A percentile compares a stretch with the other conserved stretches of the same genome.
Evolutionary conservation across 2,797 vertebrate genomes (phyloP).

Genomic region (Myotis myotis): DNA sequence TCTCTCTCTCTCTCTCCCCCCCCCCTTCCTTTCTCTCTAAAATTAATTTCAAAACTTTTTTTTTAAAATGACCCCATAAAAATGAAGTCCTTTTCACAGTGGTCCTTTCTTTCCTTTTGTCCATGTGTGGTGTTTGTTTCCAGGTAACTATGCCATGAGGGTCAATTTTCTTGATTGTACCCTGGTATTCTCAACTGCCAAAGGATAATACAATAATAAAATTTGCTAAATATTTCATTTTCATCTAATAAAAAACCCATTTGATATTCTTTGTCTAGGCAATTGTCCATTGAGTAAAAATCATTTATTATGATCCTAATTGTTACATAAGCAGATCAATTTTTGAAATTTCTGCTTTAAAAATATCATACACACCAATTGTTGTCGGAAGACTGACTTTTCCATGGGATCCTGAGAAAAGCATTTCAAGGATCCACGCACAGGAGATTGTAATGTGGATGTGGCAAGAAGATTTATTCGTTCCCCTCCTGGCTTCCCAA

Average conservation of each 20-base stretch:
- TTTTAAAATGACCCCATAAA: background rate
- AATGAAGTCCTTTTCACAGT: background rate
- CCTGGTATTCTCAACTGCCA: background rate
- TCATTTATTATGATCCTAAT: background rate
- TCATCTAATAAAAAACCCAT: background rate
- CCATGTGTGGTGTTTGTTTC: background rate
- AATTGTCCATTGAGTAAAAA: conserved; percentile 40
- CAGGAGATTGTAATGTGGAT: background rate
- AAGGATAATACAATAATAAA: conserved; percentile 25
- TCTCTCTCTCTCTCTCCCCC: accelerated
- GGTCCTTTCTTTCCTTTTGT: background rate
- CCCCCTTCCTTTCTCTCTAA: background rate
- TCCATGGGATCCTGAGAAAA: background rate
- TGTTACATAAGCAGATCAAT: conserved; percentile 44
- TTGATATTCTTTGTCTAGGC: conserved; percentile 38
- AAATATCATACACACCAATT: background rate
- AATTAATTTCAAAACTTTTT: background rate
- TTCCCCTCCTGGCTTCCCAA: background rate
- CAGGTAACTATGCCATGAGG: background rate
- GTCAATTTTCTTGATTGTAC: background rate
- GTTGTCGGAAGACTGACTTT: background rate
- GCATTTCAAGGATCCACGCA: background rate
- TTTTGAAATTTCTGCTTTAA: conserved; percentile 59
- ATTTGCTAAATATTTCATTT: conserved; percentile 38
- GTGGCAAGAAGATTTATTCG: background rate